Evolutionary conservation across 2,113 vertebrate species (phyloP), one percentile per base, ranked within the genome.

Genomic region (Gymnogyps californianus): DNA sequence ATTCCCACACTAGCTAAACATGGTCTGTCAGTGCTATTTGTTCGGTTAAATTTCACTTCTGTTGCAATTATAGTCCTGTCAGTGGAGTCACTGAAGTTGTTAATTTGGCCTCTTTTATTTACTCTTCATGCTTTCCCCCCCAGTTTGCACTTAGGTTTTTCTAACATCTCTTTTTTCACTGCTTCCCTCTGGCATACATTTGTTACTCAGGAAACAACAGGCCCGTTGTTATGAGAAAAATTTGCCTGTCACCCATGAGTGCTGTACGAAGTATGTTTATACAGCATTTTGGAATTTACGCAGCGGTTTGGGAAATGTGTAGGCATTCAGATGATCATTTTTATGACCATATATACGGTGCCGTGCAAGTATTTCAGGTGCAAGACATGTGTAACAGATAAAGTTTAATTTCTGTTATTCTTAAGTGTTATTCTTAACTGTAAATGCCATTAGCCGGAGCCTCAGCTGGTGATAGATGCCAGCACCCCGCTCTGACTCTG

Each of bases 131-230:
- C 28, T 77, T 81, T 22, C 25, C 13, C 29, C 57, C 26, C 26
- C 21, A 29, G 5, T 87, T 78, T 66, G 25, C 10, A 10, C 24
- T 77, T 36, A 52, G 59, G 2, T 10, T 92, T 92, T 95, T 70
- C 66, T 80, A 92, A 54, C 17, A 20, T 76, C 34, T 89, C 26
- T 79, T 34, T 89, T 79, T 85, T 75, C 0, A 0, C 42, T 81
- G 21, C 57, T 79, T 77, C 55, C 55, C 79, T 87, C 89, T 90
- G 83, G 58, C 71, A 74, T 8, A 58, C 17, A 13, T 90, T 93
- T 80, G 15, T 52, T 82, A 65, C 67, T 90, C 59, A 75, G 90
- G 90, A 97, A 96, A 93, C 69, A 89, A 67, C 64, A 71, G 26
- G 46, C 42, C 77, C 6, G 2, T 40, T 93, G 67, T 74, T 90